Conservation (phyloP, 2,888 invertebrate genomes). For the Mongoloraphidia duomilia region DNA sequence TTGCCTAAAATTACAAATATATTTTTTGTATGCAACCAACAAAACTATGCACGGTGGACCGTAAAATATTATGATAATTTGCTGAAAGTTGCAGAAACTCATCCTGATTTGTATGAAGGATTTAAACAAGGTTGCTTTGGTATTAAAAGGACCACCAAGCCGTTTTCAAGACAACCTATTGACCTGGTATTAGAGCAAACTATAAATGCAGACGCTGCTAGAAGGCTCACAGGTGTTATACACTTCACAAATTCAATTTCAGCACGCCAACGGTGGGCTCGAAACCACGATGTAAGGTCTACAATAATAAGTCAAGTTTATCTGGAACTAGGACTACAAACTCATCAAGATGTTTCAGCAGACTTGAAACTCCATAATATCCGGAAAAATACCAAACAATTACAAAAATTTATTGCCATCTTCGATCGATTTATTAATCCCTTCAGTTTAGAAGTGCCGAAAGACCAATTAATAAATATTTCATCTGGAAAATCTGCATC, state of each 20-base stretch:
- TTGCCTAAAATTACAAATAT: not conserved
- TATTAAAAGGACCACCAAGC: too few species aligned
- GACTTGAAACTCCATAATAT: too few species aligned
- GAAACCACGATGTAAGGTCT: constrained; percentile 15
- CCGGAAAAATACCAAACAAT: constrained; percentile 1
- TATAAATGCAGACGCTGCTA: not conserved
- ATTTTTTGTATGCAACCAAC: constrained; percentile 3
- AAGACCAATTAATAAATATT: constrained; percentile 17
- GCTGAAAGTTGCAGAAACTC: not conserved
- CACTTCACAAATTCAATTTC: not conserved
- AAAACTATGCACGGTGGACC: not conserved
- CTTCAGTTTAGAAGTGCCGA: constrained; percentile 12
- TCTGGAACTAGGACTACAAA: too few species aligned
- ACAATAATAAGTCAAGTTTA: not conserved
- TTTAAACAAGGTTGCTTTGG: too few species aligned
- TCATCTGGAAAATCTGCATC: constrained; percentile 17
- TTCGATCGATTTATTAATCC: constrained; percentile 15
- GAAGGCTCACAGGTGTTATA: not conserved
- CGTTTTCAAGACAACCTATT: too few species aligned
- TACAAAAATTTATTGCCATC: constrained; percentile 9
- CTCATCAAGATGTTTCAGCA: too few species aligned
- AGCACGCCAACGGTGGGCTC: not conserved
- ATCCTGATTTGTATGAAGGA: not conserved
- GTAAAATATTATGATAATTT: not conserved
- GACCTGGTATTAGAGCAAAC: too few species aligned